phyloP scores from a whole-genome alignment of 2,797 vertebrate genomes.

The Enteromius fasciolatus region DNA sequence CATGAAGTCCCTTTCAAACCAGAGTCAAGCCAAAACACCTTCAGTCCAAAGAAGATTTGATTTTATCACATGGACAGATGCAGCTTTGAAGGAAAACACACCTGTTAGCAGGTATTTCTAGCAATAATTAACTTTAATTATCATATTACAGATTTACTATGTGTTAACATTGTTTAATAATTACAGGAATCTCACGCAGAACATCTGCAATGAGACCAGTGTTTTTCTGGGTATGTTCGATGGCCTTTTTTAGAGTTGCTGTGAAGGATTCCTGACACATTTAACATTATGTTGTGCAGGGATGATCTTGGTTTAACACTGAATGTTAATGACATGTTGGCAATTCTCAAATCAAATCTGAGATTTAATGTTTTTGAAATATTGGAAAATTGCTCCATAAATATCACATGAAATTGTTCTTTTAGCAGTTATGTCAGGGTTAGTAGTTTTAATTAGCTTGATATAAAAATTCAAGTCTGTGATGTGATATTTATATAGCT shows the following conservation, averaged over 20 bases:
- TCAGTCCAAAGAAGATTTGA: slow-evolving; percentile 67
- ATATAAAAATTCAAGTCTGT: neutral
- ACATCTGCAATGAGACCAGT: slow-evolving; percentile 79
- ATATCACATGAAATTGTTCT: neutral
- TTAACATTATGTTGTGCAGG: neutral
- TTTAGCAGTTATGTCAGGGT: neutral
- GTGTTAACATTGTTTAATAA: slow-evolving; percentile 17
- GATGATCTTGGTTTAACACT: neutral
- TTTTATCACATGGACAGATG: slow-evolving; percentile 75
- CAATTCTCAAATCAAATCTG: neutral
- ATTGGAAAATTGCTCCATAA: neutral
- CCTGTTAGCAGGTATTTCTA: slow-evolving; percentile 66
- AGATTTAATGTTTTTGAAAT: neutral
- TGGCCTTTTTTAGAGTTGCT: slow-evolving; percentile 84
- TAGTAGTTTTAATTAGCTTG: neutral
- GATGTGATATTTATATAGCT: neutral
- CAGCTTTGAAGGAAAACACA: slow-evolving; percentile 28
- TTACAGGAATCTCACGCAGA: slow-evolving; percentile 65
- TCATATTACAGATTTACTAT: slow-evolving; percentile 8
- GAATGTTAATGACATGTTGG: neutral
- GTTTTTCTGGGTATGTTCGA: slow-evolving; percentile 92
- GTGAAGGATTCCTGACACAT: slow-evolving; percentile 2
- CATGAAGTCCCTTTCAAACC: slow-evolving; percentile 60
- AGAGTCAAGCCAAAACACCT: slow-evolving; percentile 52
- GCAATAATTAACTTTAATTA: neutral